Percentiles rank a stretch among this genome's conserved stretches.
Conservation (phyloP, 2,888 invertebrate genomes). For the Idaea dimidiata region DNA sequence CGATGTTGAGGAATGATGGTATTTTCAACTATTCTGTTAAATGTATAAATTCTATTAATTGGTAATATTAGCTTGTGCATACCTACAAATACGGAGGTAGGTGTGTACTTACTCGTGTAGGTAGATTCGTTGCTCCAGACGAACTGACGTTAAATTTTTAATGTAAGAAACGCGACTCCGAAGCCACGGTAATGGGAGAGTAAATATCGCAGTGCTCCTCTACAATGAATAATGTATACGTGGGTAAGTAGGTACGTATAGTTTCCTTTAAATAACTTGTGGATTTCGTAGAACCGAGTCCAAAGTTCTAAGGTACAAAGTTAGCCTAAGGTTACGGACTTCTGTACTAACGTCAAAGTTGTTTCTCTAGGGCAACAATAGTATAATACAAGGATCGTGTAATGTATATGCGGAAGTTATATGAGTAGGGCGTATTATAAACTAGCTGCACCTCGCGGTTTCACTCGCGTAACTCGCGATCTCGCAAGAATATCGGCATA, state of each 20-base stretch:
- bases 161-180: constrained; percentile 62
- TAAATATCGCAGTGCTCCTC: constrained; percentile 70
- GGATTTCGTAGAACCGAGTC: constrained; percentile 40
- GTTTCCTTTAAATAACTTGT: constrained; percentile 32
- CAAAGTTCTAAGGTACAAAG: constrained; percentile 7
- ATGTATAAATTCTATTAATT: no score
- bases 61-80: neutral
- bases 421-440: neutral
- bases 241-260: constrained; percentile 2
- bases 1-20: no score
- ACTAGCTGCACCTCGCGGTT: no score
- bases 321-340: neutral
- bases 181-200: constrained; percentile 65
- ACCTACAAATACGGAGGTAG: constrained; percentile 5
- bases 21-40: no score
- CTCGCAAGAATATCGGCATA: no score
- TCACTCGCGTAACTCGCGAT: no score
- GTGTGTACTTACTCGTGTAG: neutral
- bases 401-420: neutral
- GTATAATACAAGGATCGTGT: neutral
- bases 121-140: constrained; percentile 27
- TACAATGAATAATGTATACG: constrained; percentile 68
- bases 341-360: neutral
- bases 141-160: constrained; percentile 62
- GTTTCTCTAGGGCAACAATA: neutral